Evolutionary conservation across 2,888 invertebrate genomes (phyloP).

Genomic region (Cephus runcator): DNA sequence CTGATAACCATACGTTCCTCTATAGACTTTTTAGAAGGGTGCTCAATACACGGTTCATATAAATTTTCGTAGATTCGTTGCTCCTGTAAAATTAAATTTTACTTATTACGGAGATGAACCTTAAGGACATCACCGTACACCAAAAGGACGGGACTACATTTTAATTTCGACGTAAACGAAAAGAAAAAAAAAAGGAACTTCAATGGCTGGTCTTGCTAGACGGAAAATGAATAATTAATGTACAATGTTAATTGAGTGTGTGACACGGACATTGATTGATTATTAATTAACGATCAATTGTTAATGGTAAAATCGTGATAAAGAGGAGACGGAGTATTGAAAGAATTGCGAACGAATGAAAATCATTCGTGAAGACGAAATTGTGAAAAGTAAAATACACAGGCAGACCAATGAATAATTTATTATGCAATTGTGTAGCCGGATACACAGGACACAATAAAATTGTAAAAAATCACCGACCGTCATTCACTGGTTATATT

Average conservation of each 20-base stretch:
- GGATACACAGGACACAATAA: conserved; percentile 48
- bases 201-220: not conserved
- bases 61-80: not conserved
- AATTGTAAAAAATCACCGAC: conserved; percentile 33
- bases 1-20: conserved; percentile 43
- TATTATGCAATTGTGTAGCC: conserved; percentile 51
- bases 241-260: not conserved
- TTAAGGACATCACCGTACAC: not conserved
- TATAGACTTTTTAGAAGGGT: conserved; percentile 50
- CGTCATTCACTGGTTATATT: not conserved
- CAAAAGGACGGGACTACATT: not conserved
- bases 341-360: not conserved
- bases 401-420: conserved; percentile 51
- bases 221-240: not conserved
- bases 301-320: not conserved
- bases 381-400: conserved; percentile 22
- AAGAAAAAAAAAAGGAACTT: not conserved
- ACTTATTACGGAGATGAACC: not conserved
- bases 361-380: not conserved
- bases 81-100: not conserved
- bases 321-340: not conserved
- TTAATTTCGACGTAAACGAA: not conserved
- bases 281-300: not conserved
- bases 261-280: not conserved
- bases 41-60: conserved; percentile 47